Base-by-base conservation (phyloP, 2,888 invertebrate genomes). In the Leptopilina syphax region DNA sequence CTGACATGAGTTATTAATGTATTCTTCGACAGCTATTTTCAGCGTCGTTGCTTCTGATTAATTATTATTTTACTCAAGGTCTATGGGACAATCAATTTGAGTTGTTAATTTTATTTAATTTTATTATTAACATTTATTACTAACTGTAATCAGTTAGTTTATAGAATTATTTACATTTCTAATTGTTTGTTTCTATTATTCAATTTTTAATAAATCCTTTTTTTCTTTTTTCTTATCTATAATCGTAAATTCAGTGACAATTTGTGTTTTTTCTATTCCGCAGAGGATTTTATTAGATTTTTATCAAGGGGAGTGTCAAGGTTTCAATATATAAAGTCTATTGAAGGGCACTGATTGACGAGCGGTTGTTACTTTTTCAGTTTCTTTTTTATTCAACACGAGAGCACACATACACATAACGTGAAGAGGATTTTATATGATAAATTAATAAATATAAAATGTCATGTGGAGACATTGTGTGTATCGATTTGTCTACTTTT, bases 11-110 rank as follows among this genome's bases (percentile, higher is more conserved):
- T 70, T 57, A 73, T 73, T 73, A 73, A 57, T 73, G 73, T 73
- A 54, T 57, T 73, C 57, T 73, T 73, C 73, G 73, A 73, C 57
- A 73, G 57, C 57, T 57, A 73, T 57, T 73, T 73, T 57, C 73
- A 73, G 57, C 34, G 8, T 57, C n/a, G 34, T 57, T 73, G 54
- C 73, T 73, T 54, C 1, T 34, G 27, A 57, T 73, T 34, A 73
- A 73, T 73, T 73, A 73, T 73, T 73, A 57, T 73, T 73, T 57
- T 8, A 24, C 34, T n/a, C 34, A 9, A 13, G n/a, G 57, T 34
- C n/a, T 13, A 54, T 57, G 8, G 57, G 34, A 34, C 34, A 34
- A n/a, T n/a, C 34, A 54, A 57, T n/a, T 60, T 60, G 8, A 60
- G 60, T 7, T 18, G n/a, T n/a, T n/a, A n/a, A 0, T 60, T 60